These are phyloP conservation scores for Diabrotica balteata DNA, from an alignment of 2,888 invertebrate genomes.

Conservation along the genomic window DNA sequence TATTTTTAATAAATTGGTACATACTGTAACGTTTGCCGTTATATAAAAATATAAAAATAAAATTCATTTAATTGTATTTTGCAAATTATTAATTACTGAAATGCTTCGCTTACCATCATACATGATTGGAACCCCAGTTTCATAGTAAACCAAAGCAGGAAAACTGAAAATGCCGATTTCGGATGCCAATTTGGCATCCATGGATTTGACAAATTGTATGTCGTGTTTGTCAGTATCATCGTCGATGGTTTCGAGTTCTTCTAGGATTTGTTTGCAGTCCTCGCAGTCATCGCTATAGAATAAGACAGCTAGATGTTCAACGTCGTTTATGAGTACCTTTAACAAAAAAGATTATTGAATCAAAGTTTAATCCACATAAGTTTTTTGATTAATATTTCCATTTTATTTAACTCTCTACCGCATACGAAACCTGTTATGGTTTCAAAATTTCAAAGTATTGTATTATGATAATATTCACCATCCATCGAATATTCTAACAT, in stretches of 20 bases:
- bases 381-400: too few relatives aligned
- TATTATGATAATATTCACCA: too few relatives aligned
- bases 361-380: too few relatives aligned
- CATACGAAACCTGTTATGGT: too few relatives aligned
- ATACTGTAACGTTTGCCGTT: too few relatives aligned
- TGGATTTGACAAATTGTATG: slow-evolving; percentile 93
- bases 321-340: slow-evolving; percentile 81
- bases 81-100: slow-evolving; percentile 19
- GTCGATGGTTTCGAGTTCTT: slow-evolving; percentile 90
- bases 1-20: too few relatives aligned
- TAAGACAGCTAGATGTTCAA: slow-evolving; percentile 90
- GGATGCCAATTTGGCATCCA: slow-evolving; percentile 86
- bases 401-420: too few relatives aligned
- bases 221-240: slow-evolving; percentile 92
- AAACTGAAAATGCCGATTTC: slow-evolving; percentile 93
- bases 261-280: slow-evolving; percentile 82
- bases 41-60: too few relatives aligned
- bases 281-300: slow-evolving; percentile 86
- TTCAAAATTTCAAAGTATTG: too few relatives aligned
- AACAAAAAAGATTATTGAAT: neutral
- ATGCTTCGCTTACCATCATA: slow-evolving; percentile 81
- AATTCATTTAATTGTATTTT: too few relatives aligned
- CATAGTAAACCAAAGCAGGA: slow-evolving; percentile 91
- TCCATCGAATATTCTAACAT: too few relatives aligned
- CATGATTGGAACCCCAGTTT: slow-evolving; percentile 93